phyloP scores from a whole-genome alignment of 2,888 invertebrate species.

The Toxonevra muliebris region DNA sequence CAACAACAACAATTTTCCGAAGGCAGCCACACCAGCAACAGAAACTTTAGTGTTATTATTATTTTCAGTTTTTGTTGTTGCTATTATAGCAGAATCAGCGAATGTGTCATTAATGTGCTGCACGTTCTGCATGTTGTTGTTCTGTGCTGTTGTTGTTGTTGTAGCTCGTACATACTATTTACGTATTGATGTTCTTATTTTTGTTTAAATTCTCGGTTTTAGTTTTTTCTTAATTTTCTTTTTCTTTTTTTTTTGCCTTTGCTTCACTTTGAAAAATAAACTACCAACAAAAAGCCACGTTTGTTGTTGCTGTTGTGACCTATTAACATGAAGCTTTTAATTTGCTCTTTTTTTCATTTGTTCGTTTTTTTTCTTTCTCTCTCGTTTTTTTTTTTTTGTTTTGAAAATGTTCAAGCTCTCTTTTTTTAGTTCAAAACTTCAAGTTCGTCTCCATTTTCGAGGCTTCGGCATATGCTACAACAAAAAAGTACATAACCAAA shows the following conservation, averaged over 20 bases:
- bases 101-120: constrained; percentile 39
- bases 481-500: constrained; percentile 25
- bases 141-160: constrained; percentile 19
- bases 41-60: not conserved
- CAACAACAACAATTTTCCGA: constrained; percentile 15
- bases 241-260: constrained; percentile 34
- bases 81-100: constrained; percentile 25
- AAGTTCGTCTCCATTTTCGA: too few species aligned
- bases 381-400: not conserved
- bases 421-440: too few species aligned
- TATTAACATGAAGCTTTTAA: constrained; percentile 39
- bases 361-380: constrained; percentile 10
- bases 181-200: constrained; percentile 24
- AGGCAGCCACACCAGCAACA: constrained; percentile 22
- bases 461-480: not conserved
- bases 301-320: constrained; percentile 39
- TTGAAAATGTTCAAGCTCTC: not conserved
- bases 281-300: not conserved
- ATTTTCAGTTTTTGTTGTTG: constrained; percentile 28
- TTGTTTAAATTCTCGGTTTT: constrained; percentile 1
- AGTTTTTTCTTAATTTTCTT: not conserved
- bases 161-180: constrained; percentile 30
- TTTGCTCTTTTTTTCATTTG: constrained; percentile 30
- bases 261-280: constrained; percentile 23
- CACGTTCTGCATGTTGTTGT: constrained; percentile 38